Evolutionary conservation across 2,113 vertebrate genomes (phyloP).

Genomic region (Agapornis roseicollis): DNA sequence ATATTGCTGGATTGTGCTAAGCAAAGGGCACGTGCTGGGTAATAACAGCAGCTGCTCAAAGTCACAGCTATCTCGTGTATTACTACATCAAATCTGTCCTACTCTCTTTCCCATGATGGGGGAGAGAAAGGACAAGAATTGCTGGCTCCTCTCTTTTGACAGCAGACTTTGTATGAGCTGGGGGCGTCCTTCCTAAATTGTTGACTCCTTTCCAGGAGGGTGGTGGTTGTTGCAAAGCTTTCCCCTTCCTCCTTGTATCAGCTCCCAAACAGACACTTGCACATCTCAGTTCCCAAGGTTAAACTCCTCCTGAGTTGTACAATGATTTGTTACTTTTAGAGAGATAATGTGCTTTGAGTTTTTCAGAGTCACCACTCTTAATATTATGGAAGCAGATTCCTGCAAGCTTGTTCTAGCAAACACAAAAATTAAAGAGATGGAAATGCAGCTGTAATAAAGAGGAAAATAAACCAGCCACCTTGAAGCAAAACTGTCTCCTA

Average conservation of each 20-base stretch:
- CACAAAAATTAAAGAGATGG: neutral
- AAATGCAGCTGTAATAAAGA: neutral
- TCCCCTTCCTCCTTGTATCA: neutral
- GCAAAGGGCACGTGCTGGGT: neutral
- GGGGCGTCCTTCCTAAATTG: neutral
- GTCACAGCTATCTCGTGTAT: neutral
- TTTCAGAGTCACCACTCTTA: neutral
- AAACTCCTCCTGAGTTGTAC: neutral
- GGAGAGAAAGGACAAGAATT: neutral
- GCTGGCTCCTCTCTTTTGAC: neutral
- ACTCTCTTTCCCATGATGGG: neutral
- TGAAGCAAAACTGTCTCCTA: neutral
- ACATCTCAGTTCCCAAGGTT: neutral
- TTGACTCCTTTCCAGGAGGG: neutral
- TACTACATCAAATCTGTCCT: neutral
- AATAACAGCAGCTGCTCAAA: neutral
- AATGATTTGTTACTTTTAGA: neutral
- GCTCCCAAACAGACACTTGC: neutral
- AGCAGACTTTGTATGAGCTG: neutral
- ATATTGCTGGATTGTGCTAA: neutral
- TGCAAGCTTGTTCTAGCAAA: neutral
- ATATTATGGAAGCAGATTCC: neutral
- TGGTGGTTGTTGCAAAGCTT: neutral
- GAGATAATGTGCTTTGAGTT: neutral
- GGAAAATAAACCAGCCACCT: neutral